Percentiles rank a stretch among this genome's conserved stretches.
Conservation (phyloP, 2,113 vertebrate genomes). For the Taxidea taxus region DNA sequence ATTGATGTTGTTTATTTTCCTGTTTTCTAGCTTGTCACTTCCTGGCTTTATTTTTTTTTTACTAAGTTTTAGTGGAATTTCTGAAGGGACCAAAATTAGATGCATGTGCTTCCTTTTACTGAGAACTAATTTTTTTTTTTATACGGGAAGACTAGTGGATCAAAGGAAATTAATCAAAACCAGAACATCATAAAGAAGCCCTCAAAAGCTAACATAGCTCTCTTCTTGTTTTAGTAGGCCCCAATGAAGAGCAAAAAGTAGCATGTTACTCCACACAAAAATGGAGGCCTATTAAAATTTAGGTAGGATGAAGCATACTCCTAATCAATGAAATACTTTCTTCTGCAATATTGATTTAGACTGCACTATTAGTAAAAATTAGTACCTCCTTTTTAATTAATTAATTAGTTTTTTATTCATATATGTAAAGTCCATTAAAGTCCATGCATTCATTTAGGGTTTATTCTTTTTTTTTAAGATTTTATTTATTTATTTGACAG, state of each 20-base stretch:
- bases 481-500: too few species aligned
- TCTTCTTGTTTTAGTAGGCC: background rate
- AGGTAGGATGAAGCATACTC: background rate
- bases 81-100: background rate
- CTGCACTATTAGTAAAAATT: background rate
- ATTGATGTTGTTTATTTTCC: background rate
- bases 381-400: background rate
- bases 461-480: too few species aligned
- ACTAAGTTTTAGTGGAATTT: background rate
- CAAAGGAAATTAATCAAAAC: slow-evolving; percentile 11
- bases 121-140: background rate
- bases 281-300: background rate
- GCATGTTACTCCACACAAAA: background rate
- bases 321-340: background rate
- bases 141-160: background rate
- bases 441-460: too few species aligned
- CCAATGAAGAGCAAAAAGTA: background rate
- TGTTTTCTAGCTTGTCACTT: background rate
- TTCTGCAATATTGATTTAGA: background rate
- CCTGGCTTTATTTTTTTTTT: background rate
- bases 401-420: background rate
- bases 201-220: background rate
- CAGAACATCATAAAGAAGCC: background rate
- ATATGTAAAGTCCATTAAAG: background rate
- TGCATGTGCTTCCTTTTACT: background rate